Evolutionary conservation across 1,140 invertebrate genomes (phyloP).

Genomic region (Drosophila repleta): DNA sequence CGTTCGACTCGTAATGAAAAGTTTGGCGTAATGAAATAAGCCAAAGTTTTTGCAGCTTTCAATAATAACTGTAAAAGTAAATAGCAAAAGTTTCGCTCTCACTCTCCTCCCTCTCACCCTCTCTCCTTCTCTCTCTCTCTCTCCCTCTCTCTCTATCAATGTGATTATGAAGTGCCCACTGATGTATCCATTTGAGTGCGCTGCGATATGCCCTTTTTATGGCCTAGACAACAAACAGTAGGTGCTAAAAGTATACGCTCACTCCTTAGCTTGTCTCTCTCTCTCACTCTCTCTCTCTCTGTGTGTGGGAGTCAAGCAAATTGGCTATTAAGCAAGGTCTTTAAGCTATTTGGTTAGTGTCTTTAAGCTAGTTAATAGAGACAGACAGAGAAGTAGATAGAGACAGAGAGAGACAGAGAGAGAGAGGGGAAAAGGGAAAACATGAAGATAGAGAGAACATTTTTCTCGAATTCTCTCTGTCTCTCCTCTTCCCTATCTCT

Average conservation of each 20-base stretch:
- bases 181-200: constrained; percentile 47
- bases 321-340: background rate
- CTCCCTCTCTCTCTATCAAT: constrained; percentile 40
- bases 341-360: background rate
- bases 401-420: too few relatives aligned
- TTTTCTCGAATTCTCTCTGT: background rate
- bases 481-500: background rate
- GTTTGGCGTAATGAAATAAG: constrained; percentile 80
- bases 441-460: too few relatives aligned
- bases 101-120: background rate
- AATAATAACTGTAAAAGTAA: constrained; percentile 81
- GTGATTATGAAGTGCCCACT: constrained; percentile 69
- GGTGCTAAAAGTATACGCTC: too few relatives aligned
- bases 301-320: background rate
- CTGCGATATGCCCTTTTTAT: constrained; percentile 12
- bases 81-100: constrained; percentile 66
- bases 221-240: background rate
- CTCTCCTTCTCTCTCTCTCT: background rate
- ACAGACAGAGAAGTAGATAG: too few relatives aligned
- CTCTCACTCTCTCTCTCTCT: background rate
- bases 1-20: constrained; percentile 62
- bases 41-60: constrained; percentile 79
- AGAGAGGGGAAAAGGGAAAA: too few relatives aligned
- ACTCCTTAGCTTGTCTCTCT: background rate
- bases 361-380: background rate